Base-by-base conservation (phyloP, 2,888 invertebrate species). In the Coecobrya sp. region DNA sequence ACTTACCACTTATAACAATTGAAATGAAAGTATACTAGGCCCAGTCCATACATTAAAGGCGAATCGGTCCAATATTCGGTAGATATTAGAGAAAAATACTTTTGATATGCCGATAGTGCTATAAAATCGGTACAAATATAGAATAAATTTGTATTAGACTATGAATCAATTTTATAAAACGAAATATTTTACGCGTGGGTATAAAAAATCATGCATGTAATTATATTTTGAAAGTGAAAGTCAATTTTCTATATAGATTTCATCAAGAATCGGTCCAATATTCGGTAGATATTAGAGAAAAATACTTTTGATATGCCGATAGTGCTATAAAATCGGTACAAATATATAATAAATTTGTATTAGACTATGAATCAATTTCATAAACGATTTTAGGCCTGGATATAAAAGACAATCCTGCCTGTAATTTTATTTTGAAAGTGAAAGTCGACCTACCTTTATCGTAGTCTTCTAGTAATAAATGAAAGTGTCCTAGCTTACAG, bases 91-190 rank as follows among this genome's bases (percentile, higher is more conserved):
- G 97, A 97, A 76, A 94, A 95, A 96, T 98, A 99, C 96, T 98
- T 98, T 96, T 99, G 99, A 96, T 99, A 99, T 1, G 99, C 99
- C 25, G 99, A 99, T 96, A 99, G 97, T 5, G 99, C 99, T 99
- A 96, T 5, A 76, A 76, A 49, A 25, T 36, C 13, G 7, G 11
- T 45, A 55, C 22, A 76, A 82, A 52, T 76, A 49, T 10, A 76
- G 3, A 82, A 19, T 13, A 8, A 65, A 13, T 1, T 36, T 27
- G 25, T 65, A 65, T 36, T 86, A 52, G 49, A 8, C n/a, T n/a
- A n/a, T n/a, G n/a, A n/a, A n/a, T n/a, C n/a, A n/a, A n/a, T n/a
- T n/a, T n/a, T n/a, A n/a, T n/a, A n/a, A n/a, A n/a, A n/a, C n/a
- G n/a, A n/a, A n/a, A n/a, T n/a, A n/a, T n/a, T n/a, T n/a, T n/a